Percentiles rank a stretch among this genome's conserved stretches.
Evolutionary conservation across 2,888 invertebrate genomes (phyloP).

Genomic region (Lamellibrachia columna): DNA sequence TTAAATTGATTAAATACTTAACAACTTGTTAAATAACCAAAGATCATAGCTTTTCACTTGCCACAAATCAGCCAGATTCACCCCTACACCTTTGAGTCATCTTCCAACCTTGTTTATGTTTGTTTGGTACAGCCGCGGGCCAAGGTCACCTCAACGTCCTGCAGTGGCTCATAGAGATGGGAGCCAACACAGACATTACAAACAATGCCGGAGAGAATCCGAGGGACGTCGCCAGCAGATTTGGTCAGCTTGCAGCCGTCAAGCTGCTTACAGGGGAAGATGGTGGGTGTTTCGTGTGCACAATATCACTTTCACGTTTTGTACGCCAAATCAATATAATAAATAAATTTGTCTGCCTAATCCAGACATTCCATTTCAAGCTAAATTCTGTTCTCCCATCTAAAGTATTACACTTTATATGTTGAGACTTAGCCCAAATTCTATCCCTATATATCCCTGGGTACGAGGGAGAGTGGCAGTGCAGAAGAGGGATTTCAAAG

Average conservation of each 20-base stretch:
- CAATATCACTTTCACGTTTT: not conserved
- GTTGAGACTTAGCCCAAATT: too few species aligned
- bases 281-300: not conserved
- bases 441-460: too few species aligned
- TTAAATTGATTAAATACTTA: too few species aligned
- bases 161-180: constrained; percentile 66
- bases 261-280: constrained; percentile 51
- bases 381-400: too few species aligned
- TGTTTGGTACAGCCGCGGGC: constrained; percentile 59
- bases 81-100: not conserved
- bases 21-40: too few species aligned
- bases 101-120: not conserved
- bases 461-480: too few species aligned
- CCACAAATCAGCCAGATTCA: not conserved
- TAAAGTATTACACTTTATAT: too few species aligned
- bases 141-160: constrained; percentile 65
- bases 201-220: constrained; percentile 64
- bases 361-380: too few species aligned
- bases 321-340: too few species aligned
- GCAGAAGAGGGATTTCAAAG: too few species aligned
- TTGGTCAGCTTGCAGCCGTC: constrained; percentile 64
- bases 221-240: constrained; percentile 62
- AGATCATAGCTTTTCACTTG: not conserved
- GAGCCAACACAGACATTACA: constrained; percentile 61
- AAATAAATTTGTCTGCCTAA: too few species aligned